Conservation (phyloP, 2,113 vertebrate genomes). For the Myotis lucifugus region DNA sequence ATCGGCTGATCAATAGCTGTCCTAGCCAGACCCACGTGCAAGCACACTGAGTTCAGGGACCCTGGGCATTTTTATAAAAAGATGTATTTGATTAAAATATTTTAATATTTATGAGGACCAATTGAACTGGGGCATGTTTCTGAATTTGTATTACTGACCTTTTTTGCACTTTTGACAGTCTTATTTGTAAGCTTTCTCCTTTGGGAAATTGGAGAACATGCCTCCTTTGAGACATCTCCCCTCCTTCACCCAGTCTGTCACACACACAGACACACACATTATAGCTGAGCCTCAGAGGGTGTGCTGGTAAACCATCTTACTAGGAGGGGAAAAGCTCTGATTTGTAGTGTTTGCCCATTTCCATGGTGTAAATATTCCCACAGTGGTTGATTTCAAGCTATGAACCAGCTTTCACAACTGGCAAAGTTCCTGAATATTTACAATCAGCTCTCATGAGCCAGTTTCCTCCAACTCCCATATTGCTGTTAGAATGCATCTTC, state of each 20-base stretch:
- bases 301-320: not conserved
- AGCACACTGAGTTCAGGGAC: not conserved
- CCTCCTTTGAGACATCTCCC: not conserved
- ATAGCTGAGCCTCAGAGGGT: not conserved
- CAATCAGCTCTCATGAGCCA: not conserved
- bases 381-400: not conserved
- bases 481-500: not conserved
- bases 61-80: not conserved
- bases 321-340: not conserved
- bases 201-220: not conserved
- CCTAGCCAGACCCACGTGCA: not conserved
- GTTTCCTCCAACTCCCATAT: not conserved
- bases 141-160: conserved; percentile 4
- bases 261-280: not conserved
- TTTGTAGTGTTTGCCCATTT: not conserved
- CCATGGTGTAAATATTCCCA: not conserved
- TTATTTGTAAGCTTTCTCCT: not conserved
- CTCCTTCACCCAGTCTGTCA: not conserved
- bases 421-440: conserved; percentile 6
- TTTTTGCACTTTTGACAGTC: not conserved
- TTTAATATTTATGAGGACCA: not conserved
- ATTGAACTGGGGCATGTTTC: not conserved
- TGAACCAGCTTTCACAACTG: not conserved
- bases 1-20: not conserved
- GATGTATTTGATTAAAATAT: not conserved